Conservation (phyloP, 2,113 vertebrate species). For the Etia nguti region DNA sequence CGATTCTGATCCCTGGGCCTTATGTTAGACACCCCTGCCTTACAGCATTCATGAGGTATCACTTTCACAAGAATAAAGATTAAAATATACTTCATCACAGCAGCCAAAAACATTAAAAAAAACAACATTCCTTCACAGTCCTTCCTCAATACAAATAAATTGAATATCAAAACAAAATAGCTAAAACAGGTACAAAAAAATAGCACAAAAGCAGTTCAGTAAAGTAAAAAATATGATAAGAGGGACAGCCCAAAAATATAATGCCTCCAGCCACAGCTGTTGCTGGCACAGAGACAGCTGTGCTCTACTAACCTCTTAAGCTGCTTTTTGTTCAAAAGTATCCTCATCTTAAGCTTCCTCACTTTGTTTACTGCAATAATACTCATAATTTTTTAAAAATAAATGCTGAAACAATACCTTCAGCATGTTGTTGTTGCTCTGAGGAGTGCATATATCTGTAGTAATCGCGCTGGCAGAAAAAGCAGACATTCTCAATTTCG, state of each 20-base stretch:
- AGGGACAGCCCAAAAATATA: not conserved
- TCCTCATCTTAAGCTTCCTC: not conserved
- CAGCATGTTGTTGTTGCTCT: not conserved
- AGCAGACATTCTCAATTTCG: not conserved
- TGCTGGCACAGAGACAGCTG: not conserved
- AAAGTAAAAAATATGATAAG: not conserved
- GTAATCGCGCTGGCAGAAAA: not conserved
- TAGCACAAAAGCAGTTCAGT: not conserved
- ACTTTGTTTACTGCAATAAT: not conserved
- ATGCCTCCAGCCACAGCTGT: not conserved
- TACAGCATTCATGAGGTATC: not conserved
- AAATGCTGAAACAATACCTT: not conserved
- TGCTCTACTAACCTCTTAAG: not conserved
- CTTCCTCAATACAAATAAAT: not conserved
- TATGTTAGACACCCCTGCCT: not conserved
- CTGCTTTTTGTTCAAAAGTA: not conserved
- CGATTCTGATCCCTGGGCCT: not conserved
- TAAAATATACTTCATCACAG: not conserved
- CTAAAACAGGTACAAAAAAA: not conserved
- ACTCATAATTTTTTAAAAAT: not conserved
- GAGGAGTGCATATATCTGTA: not conserved
- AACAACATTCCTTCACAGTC: not conserved
- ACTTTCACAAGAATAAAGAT: not conserved
- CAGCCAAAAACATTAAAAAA: not conserved
- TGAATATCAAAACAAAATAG: not conserved